Conservation (phyloP, 37 sponge, comb jelly and placozoan genomes). For the Chondrilla cf. caribensis region DNA sequence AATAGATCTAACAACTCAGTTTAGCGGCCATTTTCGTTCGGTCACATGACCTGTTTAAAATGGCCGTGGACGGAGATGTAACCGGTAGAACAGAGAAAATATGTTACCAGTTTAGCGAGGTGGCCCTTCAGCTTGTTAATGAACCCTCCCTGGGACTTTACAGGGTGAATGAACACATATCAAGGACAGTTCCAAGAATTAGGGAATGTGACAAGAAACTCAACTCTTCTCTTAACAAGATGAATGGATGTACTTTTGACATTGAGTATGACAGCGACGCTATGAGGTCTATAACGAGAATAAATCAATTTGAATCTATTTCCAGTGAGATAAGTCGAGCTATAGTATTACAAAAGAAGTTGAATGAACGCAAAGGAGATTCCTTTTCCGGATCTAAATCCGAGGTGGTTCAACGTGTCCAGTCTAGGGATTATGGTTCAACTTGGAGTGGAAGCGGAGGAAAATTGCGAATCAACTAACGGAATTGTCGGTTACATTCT, state of each 20-base stretch:
- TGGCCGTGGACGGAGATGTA: not conserved
- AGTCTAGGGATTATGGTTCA: not conserved
- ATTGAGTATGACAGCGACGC: slow-evolving; percentile 54
- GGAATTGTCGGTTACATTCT: too few species aligned
- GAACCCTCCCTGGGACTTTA: slow-evolving; percentile 82
- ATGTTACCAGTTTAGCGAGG: slow-evolving; percentile 27
- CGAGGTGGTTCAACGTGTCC: too few species aligned
- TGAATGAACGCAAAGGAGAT: slow-evolving; percentile 9
- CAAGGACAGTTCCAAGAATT: slow-evolving; percentile 40
- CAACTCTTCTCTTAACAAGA: not conserved
- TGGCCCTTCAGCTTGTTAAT: slow-evolving; percentile 43
- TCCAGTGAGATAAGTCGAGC: slow-evolving; percentile 25
- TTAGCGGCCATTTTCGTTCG: not conserved
- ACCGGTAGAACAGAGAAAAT: not conserved
- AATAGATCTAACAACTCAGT: too few species aligned
- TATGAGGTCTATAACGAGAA: slow-evolving; percentile 25
- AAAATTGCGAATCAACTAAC: too few species aligned
- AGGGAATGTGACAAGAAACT: slow-evolving; percentile 37
- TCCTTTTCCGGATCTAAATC: too few species aligned
- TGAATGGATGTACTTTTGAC: slow-evolving; percentile 61
- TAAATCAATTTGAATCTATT: slow-evolving; percentile 47
- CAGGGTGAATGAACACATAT: slow-evolving; percentile 69
- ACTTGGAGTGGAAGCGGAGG: not conserved
- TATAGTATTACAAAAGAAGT: slow-evolving; percentile 36
- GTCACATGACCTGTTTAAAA: slow-evolving; percentile 1